phyloP scores from a whole-genome alignment of 2,797 vertebrate species.

The Acrocephalus scirpaceus region DNA sequence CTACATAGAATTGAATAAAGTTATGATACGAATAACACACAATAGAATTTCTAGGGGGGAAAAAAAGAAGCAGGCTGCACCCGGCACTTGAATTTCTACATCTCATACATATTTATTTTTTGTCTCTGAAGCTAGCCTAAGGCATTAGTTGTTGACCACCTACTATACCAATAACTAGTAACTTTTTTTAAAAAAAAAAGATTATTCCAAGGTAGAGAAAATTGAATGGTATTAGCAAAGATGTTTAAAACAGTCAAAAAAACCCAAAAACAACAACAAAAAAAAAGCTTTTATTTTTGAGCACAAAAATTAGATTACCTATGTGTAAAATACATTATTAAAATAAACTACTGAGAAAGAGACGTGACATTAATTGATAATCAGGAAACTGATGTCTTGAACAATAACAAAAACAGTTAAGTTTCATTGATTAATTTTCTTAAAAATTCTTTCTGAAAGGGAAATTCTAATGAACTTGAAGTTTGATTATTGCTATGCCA shows the following conservation, averaged over 20 bases:
- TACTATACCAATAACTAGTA: neutral
- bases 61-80: neutral
- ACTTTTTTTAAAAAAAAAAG: rapidly evolving
- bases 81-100: neutral
- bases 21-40: neutral
- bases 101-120: neutral
- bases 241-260: neutral
- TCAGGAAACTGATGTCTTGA: neutral
- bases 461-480: neutral
- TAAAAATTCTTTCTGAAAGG: neutral
- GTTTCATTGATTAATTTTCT: neutral
- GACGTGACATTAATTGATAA: rapidly evolving
- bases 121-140: neutral
- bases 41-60: neutral
- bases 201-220: neutral
- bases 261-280: too few relatives aligned
- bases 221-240: neutral
- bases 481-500: neutral
- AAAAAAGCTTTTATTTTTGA: neutral
- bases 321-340: neutral
- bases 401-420: neutral
- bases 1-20: neutral
- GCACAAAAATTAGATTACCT: neutral
- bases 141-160: neutral
- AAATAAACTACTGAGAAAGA: neutral